Evolutionary conservation across 2,888 invertebrate genomes (phyloP), one percentile per base, ranked within the genome.

Genomic region (Pachymerium ferrugineum): DNA sequence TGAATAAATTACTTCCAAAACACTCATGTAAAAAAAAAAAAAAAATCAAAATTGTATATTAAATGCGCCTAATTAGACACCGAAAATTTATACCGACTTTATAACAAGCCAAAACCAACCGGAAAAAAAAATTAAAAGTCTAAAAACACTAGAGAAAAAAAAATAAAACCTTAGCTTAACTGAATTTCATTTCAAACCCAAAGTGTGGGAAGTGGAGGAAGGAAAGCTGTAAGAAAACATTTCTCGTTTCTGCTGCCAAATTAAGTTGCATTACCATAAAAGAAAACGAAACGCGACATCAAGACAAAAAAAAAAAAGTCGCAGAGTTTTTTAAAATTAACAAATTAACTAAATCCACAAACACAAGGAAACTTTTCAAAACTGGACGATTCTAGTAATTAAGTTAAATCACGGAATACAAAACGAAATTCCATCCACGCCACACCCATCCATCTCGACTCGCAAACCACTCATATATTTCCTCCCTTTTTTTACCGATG

Each of bases 371-470:
- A 54, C n/a, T n/a, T n/a, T n/a, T 22, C 47, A 54, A 54, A 54
- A 19, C 19, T 54, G 47, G 19, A 54, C 16, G 2, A 54, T 22
- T 22, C 10, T 22, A 54, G 8, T 22, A n/a, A 1, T 10, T 22
- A 54, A 54, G 19, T 10, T 54, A 54, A 54, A 54, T 54, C 47
- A 54, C 47, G 16, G 47, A 54, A 22, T 22, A 54, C 47, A 54
- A 54, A 22, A 54, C 47, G 47, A 54, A 54, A 54, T 54, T 54
- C 47, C 47, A 54, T 10, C 47, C 47, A 54, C 47, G 47, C 47
- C 47, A 54, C 47, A 22, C 47, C 47, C 47, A 54, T 54, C 47
- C 16, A 54, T 54, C 47, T 2, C 0, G n/a, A 38, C 16, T 38
- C 16, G 38, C 38, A 38, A 14, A 54, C 19, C 19, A 19, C 47